Conservation (phyloP, 2,888 invertebrate species). For the Acanthosepion lycidas region DNA sequence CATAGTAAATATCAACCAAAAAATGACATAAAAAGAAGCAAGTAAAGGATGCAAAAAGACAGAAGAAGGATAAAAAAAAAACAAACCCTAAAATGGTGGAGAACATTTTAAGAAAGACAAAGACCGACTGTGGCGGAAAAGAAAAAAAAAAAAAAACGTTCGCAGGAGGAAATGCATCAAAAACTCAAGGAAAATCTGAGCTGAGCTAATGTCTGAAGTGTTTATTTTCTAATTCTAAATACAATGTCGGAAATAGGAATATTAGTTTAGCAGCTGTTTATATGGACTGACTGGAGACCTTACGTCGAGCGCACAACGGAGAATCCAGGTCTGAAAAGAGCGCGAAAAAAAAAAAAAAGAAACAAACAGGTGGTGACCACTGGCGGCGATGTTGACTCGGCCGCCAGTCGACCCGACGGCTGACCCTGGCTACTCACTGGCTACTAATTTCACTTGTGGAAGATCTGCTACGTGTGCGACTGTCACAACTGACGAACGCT, state of each 20-base stretch:
- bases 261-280: neutral
- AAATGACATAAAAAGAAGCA: too few relatives aligned
- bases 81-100: too few relatives aligned
- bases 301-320: neutral
- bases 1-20: too few relatives aligned
- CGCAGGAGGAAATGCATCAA: neutral
- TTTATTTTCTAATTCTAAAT: neutral
- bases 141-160: too few relatives aligned
- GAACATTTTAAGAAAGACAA: too few relatives aligned
- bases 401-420: neutral
- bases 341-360: neutral
- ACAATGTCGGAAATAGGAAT: neutral
- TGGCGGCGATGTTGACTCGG: neutral
- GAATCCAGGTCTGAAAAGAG: neutral
- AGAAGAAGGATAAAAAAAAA: too few relatives aligned
- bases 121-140: too few relatives aligned
- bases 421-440: neutral
- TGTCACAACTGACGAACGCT: neutral
- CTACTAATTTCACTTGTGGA: neutral
- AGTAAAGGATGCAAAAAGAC: too few relatives aligned
- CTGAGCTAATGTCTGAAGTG: neutral
- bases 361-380: neutral
- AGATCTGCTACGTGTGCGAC: neutral
- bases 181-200: neutral
- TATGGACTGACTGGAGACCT: neutral